Conservation (phyloP, 2,888 invertebrate genomes). For the Leptopilina myrica region DNA sequence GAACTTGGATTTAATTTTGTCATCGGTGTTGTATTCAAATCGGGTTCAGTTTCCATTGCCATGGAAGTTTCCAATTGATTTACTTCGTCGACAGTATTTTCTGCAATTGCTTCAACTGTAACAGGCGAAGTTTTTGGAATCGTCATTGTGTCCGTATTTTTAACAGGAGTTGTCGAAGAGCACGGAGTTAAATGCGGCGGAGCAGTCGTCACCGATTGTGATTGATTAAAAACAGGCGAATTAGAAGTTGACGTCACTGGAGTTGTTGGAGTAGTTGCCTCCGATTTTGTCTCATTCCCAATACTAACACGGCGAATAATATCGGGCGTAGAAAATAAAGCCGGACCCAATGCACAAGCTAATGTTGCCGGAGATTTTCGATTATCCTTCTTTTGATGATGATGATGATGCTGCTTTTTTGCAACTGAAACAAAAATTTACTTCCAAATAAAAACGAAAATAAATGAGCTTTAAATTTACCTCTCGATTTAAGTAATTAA, state of each 20-base stretch:
- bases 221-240: background rate
- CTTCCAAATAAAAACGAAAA: too few relatives aligned
- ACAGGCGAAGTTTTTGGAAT: background rate
- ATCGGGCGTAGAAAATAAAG: constrained; percentile 88
- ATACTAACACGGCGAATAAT: constrained; percentile 82
- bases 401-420: constrained; percentile 66
- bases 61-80: constrained; percentile 29
- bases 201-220: background rate
- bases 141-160: background rate
- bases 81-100: background rate
- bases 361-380: constrained; percentile 82
- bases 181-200: background rate
- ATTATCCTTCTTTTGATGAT: constrained; percentile 70
- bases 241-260: constrained; percentile 51
- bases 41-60: background rate
- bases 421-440: constrained; percentile 55
- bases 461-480: too few relatives aligned
- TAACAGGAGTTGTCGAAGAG: background rate
- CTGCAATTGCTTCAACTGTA: background rate
- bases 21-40: constrained; percentile 31
- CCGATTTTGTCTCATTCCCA: constrained; percentile 69
- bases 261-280: constrained; percentile 67
- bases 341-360: constrained; percentile 79
- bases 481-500: too few relatives aligned
- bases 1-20: constrained; percentile 40